Conservation (phyloP, 2,888 invertebrate species). For the Cosmia trapezina region DNA sequence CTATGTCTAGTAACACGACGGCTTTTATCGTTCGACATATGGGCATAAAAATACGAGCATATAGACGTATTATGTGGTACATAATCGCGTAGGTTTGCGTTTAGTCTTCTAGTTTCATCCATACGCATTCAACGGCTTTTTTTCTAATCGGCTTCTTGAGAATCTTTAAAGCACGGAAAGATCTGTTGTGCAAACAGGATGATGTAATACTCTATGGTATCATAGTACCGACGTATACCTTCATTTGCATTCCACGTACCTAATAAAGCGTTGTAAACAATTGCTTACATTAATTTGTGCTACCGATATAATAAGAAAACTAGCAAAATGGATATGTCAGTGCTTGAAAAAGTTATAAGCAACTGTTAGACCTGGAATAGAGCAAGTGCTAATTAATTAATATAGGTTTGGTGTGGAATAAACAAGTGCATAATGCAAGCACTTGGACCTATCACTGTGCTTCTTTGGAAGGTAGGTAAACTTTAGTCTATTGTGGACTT, state of each 20-base stretch:
- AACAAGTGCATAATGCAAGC: constrained; percentile 34
- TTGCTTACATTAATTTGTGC: constrained; percentile 42
- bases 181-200: constrained; percentile 36
- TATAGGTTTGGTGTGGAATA: constrained; percentile 1
- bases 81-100: constrained; percentile 70
- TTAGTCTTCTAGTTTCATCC: constrained; percentile 81
- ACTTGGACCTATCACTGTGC: constrained; percentile 49
- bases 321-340: constrained; percentile 80
- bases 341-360: constrained; percentile 83
- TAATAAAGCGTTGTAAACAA: constrained; percentile 36
- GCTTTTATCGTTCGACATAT: constrained; percentile 80
- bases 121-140: constrained; percentile 80
- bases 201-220: constrained; percentile 32
- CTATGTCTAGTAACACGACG: constrained; percentile 74
- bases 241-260: constrained; percentile 41
- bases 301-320: constrained; percentile 36
- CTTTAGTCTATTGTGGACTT: neutral
- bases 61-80: constrained; percentile 61
- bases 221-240: constrained; percentile 20
- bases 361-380: constrained; percentile 70
- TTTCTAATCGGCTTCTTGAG: constrained; percentile 19
- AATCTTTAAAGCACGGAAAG: neutral
- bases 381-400: constrained; percentile 1
- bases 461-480: constrained; percentile 46
- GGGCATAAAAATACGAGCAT: constrained; percentile 80